phyloP scores from a whole-genome alignment of 2,113 vertebrate species.

The Nansenia antarctica region DNA sequence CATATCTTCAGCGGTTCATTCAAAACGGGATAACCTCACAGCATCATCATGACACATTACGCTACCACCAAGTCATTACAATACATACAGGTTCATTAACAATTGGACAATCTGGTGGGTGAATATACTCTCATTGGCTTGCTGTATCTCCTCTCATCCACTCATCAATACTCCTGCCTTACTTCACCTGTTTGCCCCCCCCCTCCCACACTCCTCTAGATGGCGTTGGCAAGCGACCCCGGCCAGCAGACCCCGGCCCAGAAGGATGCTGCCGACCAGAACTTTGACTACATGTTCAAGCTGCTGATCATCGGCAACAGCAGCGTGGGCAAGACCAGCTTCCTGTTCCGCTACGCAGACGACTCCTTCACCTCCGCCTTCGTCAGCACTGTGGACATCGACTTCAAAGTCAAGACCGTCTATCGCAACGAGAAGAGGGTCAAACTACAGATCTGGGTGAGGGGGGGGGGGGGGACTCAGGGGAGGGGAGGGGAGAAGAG shows the following conservation, averaged over 20 bases:
- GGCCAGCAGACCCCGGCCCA: slow-evolving; percentile 51
- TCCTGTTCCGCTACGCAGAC: slow-evolving; percentile 88
- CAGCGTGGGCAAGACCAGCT: slow-evolving; percentile 90
- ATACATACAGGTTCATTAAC: not conserved
- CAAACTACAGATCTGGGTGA: slow-evolving; percentile 94
- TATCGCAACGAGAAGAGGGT: slow-evolving; percentile 86
- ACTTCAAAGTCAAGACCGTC: slow-evolving; percentile 93
- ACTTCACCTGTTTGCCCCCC: not conserved
- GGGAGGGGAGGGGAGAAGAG: too few relatives aligned
- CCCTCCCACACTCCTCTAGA: slow-evolving; percentile 65
- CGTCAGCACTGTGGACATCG: slow-evolving; percentile 91
- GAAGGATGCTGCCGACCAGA: slow-evolving; percentile 85
- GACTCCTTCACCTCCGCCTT: slow-evolving; percentile 91
- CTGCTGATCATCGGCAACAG: slow-evolving; percentile 89
- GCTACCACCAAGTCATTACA: not conserved
- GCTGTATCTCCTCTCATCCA: too few relatives aligned
- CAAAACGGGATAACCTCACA: too few relatives aligned
- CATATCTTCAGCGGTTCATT: too few relatives aligned
- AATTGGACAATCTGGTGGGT: too few relatives aligned
- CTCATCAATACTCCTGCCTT: too few relatives aligned
- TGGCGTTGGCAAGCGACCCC: slow-evolving; percentile 80
- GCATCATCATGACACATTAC: not conserved
- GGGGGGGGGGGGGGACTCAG: slow-evolving; percentile 37
- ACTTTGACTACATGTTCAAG: slow-evolving; percentile 95
- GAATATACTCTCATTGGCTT: too few relatives aligned